Evolutionary conservation across 1,140 invertebrate species (phyloP).

Genomic region (Ladona fulva): DNA sequence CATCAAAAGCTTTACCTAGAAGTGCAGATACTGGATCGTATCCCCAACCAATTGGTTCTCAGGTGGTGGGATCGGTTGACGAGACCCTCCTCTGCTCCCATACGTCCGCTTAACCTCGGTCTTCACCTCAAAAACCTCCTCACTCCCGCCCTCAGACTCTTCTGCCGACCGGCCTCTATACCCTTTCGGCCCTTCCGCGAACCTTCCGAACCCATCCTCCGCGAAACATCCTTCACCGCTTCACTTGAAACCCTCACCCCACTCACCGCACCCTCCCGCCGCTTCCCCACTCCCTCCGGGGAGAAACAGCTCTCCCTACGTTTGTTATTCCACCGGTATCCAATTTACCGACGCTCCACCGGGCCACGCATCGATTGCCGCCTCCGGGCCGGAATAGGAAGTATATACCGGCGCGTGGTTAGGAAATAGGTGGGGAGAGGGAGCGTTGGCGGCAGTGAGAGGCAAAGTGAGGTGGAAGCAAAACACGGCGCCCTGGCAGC

Average conservation of each 20-base stretch:
- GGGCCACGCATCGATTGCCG: neutral
- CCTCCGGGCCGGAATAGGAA: neutral
- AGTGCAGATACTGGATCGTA: too few relatives aligned
- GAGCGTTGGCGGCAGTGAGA: neutral
- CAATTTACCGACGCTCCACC: neutral
- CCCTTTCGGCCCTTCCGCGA: too few relatives aligned
- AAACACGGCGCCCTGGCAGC: too few relatives aligned
- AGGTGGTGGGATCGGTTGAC: neutral
- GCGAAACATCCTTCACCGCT: neutral
- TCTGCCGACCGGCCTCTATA: too few relatives aligned
- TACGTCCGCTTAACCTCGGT: neutral
- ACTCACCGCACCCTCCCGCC: neutral
- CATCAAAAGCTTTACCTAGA: too few relatives aligned
- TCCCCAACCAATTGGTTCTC: too few relatives aligned
- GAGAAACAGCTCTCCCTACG: neutral
- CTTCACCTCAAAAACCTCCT: neutral
- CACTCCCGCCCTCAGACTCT: too few relatives aligned
- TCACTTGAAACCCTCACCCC: neutral
- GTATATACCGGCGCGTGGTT: neutral
- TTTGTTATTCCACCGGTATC: conserved; percentile 1
- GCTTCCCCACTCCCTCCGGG: neutral
- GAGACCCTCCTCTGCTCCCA: neutral
- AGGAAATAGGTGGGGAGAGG: neutral
- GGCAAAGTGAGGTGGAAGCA: neutral
- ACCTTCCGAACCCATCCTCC: neutral